Percentiles rank a stretch among this genome's conserved stretches.
phyloP scores from a whole-genome alignment of 2,888 invertebrate species.

The Lochmaea capreae region DNA sequence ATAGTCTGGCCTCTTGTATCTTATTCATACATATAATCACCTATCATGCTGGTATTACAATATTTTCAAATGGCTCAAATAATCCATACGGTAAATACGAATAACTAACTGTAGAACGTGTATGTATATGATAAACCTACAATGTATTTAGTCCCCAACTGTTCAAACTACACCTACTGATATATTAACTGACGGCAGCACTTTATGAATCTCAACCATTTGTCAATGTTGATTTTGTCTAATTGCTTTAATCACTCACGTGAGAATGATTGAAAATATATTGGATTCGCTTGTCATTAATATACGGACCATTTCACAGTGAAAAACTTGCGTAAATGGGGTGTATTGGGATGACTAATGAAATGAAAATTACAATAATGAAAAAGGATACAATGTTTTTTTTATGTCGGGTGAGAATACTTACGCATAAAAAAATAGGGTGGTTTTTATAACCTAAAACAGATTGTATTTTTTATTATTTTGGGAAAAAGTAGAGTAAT shows the following conservation, averaged over 20 bases:
- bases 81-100: not conserved
- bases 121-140: not conserved
- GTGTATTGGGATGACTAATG: not conserved
- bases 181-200: conserved; percentile 30
- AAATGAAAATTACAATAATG: conserved; percentile 1
- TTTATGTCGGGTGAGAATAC: too few species aligned
- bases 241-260: conserved; percentile 27
- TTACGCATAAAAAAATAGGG: too few species aligned
- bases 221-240: conserved; percentile 36
- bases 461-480: too few species aligned
- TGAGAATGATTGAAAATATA: conserved; percentile 35
- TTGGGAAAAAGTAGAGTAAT: too few species aligned
- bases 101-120: not conserved
- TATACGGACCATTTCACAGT: conserved; percentile 10
- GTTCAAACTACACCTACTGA: conserved; percentile 17
- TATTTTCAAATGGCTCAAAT: not conserved
- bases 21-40: too few species aligned
- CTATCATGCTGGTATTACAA: not conserved
- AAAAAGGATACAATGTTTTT: not conserved
- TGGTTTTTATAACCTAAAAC: too few species aligned
- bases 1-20: too few species aligned
- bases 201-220: conserved; percentile 30
- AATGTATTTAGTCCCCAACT: conserved; percentile 36
- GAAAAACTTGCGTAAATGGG: not conserved
- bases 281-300: conserved; percentile 15